Base-by-base conservation (phyloP, 2,113 vertebrate species). In the Bubo scandiacus region DNA sequence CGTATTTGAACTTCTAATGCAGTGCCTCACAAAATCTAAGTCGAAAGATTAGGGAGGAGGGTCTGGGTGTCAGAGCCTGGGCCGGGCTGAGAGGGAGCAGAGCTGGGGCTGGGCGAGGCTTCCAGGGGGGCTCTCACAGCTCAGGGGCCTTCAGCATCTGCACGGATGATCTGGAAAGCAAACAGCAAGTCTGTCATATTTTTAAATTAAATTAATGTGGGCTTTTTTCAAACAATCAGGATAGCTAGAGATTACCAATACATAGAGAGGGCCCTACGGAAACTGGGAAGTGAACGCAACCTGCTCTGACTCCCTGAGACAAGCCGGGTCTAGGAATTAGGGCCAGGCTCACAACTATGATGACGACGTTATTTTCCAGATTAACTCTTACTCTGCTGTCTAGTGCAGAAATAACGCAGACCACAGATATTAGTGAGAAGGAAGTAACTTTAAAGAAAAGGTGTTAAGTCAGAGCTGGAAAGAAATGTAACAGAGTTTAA, bases 1-100 rank as follows among this genome's bases (percentile, higher is more conserved):
- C 3, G 0, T 0, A 13, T 26, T 26, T 49, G 95, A 57, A 43
- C 17, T 10, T 19, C 4, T 8, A 11, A 12, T 34, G 68, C 26
- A 6, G 40, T 5, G 30, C 55, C 86, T 86, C 42, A 29, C 51
- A 30, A 67, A 94, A 40, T 7, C 73, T 38, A 36, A 9, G 23
- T 15, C 7, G 55, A 32, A 72, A 72, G 63, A 15, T 45, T 43
- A 8, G 18, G 25, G 19, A 2, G 15, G 47, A 23, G 58, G 81
- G 79, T 66, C 15, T 4, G 1, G 68, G 12, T 49, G 11, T 9
- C 4, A n/a, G 6, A 15, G 4, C 27, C 11, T 20, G 59, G 62
- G 74, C 40, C 6, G 11, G 74, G 36, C 49, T 55, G 62, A 86
- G 43, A 59, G 77, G 62, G 45, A 65, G 90, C 67, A 73, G 72